Base-by-base conservation (phyloP, 2,113 vertebrate genomes). In the Sinosuthora webbiana region DNA sequence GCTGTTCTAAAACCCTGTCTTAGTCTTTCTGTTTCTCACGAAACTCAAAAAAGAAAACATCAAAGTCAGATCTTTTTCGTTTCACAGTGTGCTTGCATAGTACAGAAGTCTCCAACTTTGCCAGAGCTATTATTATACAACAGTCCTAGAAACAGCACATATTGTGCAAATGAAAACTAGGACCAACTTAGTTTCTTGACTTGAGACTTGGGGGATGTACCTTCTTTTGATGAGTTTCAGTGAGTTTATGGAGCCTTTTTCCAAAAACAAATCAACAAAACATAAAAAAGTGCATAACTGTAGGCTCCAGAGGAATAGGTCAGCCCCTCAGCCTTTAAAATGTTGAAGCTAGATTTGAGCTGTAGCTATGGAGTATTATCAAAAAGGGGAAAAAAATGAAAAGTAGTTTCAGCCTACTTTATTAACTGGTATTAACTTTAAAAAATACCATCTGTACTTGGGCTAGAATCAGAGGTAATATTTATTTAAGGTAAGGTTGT, bases 331-430 rank as follows among this genome's bases (percentile, higher is more conserved):
- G 21, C 1, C 27, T 59, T 25, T 42, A 93, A 88, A 71, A 76
- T 42, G 86, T 16, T 84, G 39, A 78, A 87, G 25, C 3, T 76
- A 41, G 9, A 63, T 94, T 85, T 94, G 24, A 96, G 8, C 25
- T 39, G 3, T 71, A 14, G 63, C 11, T 17, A 24, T 31, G 63
- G n/a, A 44, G 44, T 41, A 83, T 42, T 57, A 67, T 2, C 9
- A 50, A 25, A 52, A 71, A 1, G 1, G 10, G 6, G 4, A 2
- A 7, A 10, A 19, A 41, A 45, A 22, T 47, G 10, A 60, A 23
- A 31, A 8, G 2, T 28, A 7, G 3, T 13, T 82, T 56, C 9
- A 28, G 13, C 6, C n/a, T 50, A 42, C 2, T 9, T 60, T 41
- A 60, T n/a, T 68, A 70, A 2, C 6, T 55, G 9, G 37, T 39